Base-by-base conservation (phyloP, 2,888 invertebrate genomes). In the Ypsolopha scabrella region DNA sequence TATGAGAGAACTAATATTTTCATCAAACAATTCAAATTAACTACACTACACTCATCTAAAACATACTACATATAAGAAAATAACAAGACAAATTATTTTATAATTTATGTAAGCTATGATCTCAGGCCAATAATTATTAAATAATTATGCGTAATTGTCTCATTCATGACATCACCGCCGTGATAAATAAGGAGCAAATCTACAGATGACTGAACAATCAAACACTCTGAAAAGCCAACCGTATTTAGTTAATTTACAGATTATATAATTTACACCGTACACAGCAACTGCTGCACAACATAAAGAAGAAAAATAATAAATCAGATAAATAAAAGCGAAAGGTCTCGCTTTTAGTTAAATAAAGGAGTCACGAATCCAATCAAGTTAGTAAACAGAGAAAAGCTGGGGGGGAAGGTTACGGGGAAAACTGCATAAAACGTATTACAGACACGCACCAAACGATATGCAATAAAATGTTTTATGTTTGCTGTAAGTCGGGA, bases 291-390 rank as follows among this genome's bases (percentile, higher is more conserved):
- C 9, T 38, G n/a, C 38, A 8, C 8, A 38, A 6, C 38, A 10
- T 8, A 38, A 9, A n/a, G 3, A 39, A 39, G 11, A 34, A 49
- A 7, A 41, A 49, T 49, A 49, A 49, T 39, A 49, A 49, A 48
- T 48, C 48, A 11, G 8, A 48, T 24, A 11, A 41, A 49, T 50
- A 43, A 50, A 50, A 47, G 9, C 37, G 47, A 36, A 47, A 47
- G 24, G 37, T 37, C 36, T 8, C 8, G 24, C 8, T 37, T 66
- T 68, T 67, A 63, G 60, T 71, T 69, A 80, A 81, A 83, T 80
- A 80, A 71, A 80, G 79, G 75, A 70, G 71, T 76, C 81, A 80
- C 81, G 80, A 77, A 75, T 75, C 77, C 82, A 83, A 83, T 83
- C 82, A 80, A 76, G 72, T 76, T 59, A 59, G 55, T 60, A 60